Percentiles rank a stretch among this genome's conserved stretches.
Conservation (phyloP, 2,888 invertebrate genomes). For the Saturnia japonica region DNA sequence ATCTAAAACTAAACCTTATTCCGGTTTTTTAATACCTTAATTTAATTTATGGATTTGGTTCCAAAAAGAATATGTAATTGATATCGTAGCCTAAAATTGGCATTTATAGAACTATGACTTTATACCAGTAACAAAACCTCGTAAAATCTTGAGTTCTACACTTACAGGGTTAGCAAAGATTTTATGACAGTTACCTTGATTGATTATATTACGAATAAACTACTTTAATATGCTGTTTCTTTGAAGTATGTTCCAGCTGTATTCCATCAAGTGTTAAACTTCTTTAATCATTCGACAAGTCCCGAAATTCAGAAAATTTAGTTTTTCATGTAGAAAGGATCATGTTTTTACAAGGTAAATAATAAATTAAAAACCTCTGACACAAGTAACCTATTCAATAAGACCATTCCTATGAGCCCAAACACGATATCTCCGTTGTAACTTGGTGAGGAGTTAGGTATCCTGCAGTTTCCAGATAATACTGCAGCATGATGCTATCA, state of each 20-base stretch:
- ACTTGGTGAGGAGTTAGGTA: no score
- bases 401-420: no score
- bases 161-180: no score
- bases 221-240: no score
- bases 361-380: no score
- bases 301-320: background rate
- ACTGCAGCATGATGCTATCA: no score
- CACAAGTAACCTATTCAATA: no score
- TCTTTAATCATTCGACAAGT: background rate
- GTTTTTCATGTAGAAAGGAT: background rate
- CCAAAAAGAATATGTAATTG: background rate
- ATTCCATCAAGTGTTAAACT: background rate
- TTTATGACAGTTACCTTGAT: background rate
- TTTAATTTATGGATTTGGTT: background rate
- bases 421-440: no score
- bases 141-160: background rate
- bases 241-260: background rate
- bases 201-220: background rate
- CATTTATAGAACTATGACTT: no score
- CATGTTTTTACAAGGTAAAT: background rate
- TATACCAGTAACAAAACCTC: background rate
- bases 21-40: background rate
- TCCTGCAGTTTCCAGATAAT: no score
- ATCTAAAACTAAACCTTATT: background rate
- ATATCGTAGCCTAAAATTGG: background rate